These are phyloP conservation scores for Miniopterus natalensis DNA, from an alignment of 2,113 vertebrate genomes.

Conservation along the genomic window DNA sequence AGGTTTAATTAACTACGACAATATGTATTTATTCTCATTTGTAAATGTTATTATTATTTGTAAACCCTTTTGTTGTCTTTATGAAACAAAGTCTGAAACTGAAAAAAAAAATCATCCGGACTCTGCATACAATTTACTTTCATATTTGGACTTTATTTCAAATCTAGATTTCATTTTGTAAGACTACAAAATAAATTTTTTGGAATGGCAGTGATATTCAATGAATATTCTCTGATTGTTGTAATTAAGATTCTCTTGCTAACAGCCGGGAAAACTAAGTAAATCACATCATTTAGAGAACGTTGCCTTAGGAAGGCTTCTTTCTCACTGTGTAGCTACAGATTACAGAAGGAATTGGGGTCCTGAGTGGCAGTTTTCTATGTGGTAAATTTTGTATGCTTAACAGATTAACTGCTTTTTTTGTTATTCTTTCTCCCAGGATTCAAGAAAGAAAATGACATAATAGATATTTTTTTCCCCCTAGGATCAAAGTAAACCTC, in stretches of 20 bases:
- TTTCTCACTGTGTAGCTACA: slow-evolving; percentile 36
- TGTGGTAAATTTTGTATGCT: slow-evolving; percentile 72
- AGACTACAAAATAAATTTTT: not conserved
- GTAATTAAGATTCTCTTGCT: slow-evolving; percentile 24
- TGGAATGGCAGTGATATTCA: not conserved
- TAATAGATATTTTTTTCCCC: slow-evolving; percentile 55
- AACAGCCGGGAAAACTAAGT: not conserved
- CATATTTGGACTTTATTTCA: slow-evolving; percentile 49
- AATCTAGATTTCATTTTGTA: slow-evolving; percentile 47
- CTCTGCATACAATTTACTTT: slow-evolving; percentile 49
- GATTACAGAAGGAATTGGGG: slow-evolving; percentile 46
- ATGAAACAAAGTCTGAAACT: not conserved
- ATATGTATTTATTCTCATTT: not conserved
- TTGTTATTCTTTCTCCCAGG: slow-evolving; percentile 74
- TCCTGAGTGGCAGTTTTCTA: slow-evolving; percentile 73
- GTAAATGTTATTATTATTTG: not conserved
- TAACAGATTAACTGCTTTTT: slow-evolving; percentile 73
- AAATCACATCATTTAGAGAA: not conserved
- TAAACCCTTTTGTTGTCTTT: not conserved
- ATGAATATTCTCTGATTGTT: not conserved
- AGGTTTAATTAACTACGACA: not conserved
- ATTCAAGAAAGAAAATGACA: slow-evolving; percentile 76
- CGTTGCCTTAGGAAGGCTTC: not conserved
- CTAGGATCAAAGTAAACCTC: slow-evolving; percentile 72
- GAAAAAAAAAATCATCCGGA: slow-evolving; percentile 48